Conservation (phyloP, 2,888 invertebrate genomes). For the Nephrotoma flavescens region DNA sequence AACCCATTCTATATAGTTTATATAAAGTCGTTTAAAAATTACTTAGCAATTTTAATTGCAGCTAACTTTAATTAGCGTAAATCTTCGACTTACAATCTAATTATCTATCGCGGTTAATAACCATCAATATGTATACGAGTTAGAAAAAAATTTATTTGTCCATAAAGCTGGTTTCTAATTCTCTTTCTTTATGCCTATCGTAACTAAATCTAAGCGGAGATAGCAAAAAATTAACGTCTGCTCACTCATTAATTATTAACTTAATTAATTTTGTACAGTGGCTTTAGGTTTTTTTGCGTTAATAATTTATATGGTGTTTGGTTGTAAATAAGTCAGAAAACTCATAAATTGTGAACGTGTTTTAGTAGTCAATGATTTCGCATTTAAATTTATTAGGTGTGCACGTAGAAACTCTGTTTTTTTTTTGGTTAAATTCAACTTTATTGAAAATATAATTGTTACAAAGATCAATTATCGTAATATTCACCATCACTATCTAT, state of each 20-base stretch:
- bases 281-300: too few relatives aligned
- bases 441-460: too few relatives aligned
- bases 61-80: not conserved
- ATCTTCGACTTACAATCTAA: not conserved
- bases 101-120: not conserved
- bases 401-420: too few relatives aligned
- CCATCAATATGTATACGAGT: not conserved
- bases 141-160: not conserved
- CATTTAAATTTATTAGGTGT: too few relatives aligned
- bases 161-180: not conserved
- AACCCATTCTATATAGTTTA: too few relatives aligned
- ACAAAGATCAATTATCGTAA: too few relatives aligned
- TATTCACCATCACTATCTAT: too few relatives aligned
- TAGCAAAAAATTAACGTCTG: not conserved
- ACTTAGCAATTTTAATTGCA: not conserved
- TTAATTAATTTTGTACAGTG: not conserved
- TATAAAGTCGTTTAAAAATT: not conserved
- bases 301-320: too few relatives aligned
- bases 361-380: too few relatives aligned
- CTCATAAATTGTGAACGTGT: too few relatives aligned
- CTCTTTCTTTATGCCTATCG: not conserved
- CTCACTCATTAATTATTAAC: not conserved
- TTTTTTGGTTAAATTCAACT: too few relatives aligned
- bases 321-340: too few relatives aligned
- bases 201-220: not conserved